Base-by-base conservation (phyloP, 2,113 vertebrate genomes). In the Raja brachyura region DNA sequence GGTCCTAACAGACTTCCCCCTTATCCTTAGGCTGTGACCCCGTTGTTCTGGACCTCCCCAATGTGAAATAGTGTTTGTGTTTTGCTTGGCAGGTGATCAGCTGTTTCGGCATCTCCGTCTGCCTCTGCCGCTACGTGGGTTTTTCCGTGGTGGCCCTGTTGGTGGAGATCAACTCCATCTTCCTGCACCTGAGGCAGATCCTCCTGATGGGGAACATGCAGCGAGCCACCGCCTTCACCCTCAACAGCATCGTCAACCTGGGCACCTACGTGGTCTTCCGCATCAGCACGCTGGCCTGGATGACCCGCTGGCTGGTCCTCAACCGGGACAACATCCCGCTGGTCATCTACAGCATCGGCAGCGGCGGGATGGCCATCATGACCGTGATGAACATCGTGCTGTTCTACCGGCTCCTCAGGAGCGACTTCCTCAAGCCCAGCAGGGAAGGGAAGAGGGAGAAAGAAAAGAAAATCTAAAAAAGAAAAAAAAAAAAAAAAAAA, bases 141-240 rank as follows among this genome's bases (percentile, higher is more conserved):
- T 97, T 98, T 22, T 95, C 98, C 0, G 95, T 98, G 4, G 97
- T 99, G 94, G 98, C 98, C 78, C 95, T 99, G 48, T 94, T 99
- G 94, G 97, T 99, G 94, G 98, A 99, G 95, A 96, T 99, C 75
- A 99, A 99, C 95, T 99, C 98, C 0, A 94, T 97, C 95, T 98
- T 98, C 95, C 97, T 99, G 22, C 97, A 99, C 95, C 94, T 98
- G 78, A 95, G 97, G 66, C 97, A 97, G 93, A 95, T 98, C 78
- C 96, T 98, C 88, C 97, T 97, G 9, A 97, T 98, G 97, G 97
- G 97, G 93, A 94, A 63, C 95, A 95, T 96, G 78, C 94, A 95
- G 16, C 93, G 94, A 73, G 94, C 96, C 93, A 93, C 95, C 5
- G 94, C 95, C 93, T 98, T 98, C 96, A 96, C 97, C 0, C 93